phyloP scores from a whole-genome alignment of 2,113 vertebrate genomes.

The Polypterus bichir region DNA sequence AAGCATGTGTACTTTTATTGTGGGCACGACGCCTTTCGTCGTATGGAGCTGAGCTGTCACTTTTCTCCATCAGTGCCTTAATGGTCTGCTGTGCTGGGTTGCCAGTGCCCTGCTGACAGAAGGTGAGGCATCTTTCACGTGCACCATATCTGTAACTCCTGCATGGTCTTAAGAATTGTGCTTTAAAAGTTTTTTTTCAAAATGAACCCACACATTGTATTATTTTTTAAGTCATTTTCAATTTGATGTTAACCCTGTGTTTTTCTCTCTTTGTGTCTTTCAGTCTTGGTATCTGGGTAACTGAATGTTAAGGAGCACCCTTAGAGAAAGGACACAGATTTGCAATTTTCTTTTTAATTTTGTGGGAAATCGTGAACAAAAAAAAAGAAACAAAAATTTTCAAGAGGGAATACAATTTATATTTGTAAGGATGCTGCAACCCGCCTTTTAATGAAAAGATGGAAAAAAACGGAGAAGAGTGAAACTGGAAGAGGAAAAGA shows the following conservation, averaged over 20 bases:
- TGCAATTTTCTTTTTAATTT: conserved; percentile 17
- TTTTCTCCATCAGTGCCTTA: too few relatives aligned
- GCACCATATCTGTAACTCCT: too few relatives aligned
- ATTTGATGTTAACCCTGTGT: background rate
- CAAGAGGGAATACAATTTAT: conserved; percentile 32
- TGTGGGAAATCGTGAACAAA: conserved; percentile 19
- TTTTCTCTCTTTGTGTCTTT: conserved; percentile 15
- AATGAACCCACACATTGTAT: too few relatives aligned
- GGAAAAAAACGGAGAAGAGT: conserved; percentile 19
- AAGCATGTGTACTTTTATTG: too few relatives aligned
- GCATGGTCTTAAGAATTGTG: too few relatives aligned
- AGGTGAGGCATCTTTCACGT: too few relatives aligned
- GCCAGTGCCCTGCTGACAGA: too few relatives aligned
- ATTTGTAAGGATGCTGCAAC: conserved; percentile 30
- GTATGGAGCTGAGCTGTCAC: too few relatives aligned
- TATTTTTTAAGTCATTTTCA: background rate
- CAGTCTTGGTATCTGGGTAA: conserved; percentile 96
- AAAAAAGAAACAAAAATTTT: conserved; percentile 20
- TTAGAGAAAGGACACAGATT: conserved; percentile 20
- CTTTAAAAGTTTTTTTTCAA: too few relatives aligned
- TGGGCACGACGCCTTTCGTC: too few relatives aligned
- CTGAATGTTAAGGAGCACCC: conserved; percentile 29
- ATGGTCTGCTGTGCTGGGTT: too few relatives aligned
- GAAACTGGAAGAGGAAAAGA: conserved; percentile 30
- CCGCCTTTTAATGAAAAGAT: conserved; percentile 25